Evolutionary conservation across 1,140 invertebrate genomes (phyloP).

Genomic region (Drosophila mayri): DNA sequence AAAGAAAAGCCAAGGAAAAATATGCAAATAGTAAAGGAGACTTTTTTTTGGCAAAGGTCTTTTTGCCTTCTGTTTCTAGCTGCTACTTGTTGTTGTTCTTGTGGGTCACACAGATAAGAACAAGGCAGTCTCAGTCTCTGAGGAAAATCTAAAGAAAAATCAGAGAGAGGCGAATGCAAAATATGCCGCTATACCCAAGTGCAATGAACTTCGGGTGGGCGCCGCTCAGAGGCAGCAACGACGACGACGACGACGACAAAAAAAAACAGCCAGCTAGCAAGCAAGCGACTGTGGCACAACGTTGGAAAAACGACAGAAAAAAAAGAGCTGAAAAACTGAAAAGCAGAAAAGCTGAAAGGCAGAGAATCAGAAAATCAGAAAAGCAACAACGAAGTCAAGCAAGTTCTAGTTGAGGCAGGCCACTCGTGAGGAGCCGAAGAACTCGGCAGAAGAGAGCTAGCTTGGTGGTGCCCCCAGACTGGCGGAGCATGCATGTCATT

Average conservation of each 20-base stretch:
- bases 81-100: conserved; percentile 4
- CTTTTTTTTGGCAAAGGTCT: conserved; percentile 36
- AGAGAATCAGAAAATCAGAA: conserved; percentile 27
- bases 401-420: conserved; percentile 81
- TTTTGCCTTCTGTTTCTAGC: background rate
- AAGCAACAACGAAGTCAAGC: conserved; percentile 68
- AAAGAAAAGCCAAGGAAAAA: conserved; percentile 3
- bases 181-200: conserved; percentile 78
- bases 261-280: background rate
- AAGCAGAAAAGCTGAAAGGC: conserved; percentile 21
- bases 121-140: conserved; percentile 24
- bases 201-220: conserved; percentile 72
- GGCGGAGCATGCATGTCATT: conserved; percentile 42
- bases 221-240: conserved; percentile 18
- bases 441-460: conserved; percentile 13
- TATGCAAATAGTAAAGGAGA: conserved; percentile 17
- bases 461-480: conserved; percentile 16
- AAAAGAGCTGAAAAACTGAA: background rate
- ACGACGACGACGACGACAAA: background rate
- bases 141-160: conserved; percentile 27
- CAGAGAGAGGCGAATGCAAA: conserved; percentile 66
- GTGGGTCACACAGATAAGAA: conserved; percentile 48
- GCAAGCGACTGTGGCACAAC: background rate
- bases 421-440: conserved; percentile 12
- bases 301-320: conserved; percentile 31